Base-by-base conservation (phyloP, 2,888 invertebrate genomes). In the Phyllotreta cruciferae region DNA sequence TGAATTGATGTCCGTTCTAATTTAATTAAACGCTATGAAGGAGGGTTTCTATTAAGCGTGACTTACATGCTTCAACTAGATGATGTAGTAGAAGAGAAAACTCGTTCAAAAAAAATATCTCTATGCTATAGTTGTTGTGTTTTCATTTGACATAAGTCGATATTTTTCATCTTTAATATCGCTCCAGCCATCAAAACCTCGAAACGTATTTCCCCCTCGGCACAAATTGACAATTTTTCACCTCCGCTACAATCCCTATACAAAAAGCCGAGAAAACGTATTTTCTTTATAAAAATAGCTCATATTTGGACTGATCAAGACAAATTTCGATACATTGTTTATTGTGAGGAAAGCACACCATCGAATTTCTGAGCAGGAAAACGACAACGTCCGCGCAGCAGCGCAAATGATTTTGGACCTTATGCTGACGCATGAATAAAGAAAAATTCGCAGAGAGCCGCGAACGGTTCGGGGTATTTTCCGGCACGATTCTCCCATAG, bases 291-390 rank as follows among this genome's bases (percentile, higher is more conserved):
- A 75, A 76, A 76, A 76, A 76, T 74, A 74, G 74, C 74, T 74
- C 72, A 75, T 74, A 74, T 73, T 71, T 70, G 63, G 64, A 24
- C 74, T 78, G 79, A 79, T 78, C 78, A 79, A 79, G 78, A 79
- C 76, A 78, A 78, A 79, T 79, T 75, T 75, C 78, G 74, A 78
- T 79, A 78, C 77, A 78, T 78, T 78, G 78, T 78, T 78, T 79
- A 78, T 77, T 74, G 75, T 71, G 73, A 69, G 73, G 66, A 72
- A 61, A 70, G 44, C 45, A 57, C 55, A 39, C n/a, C 14, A 47
- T 39, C 9, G 38, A 10, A n/a, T 7, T 49, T 9, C 13, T 6
- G 5, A 11, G 9, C 11, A 5, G 24, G 8, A 38, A 60, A 39
- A 36, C 24, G 6, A 49, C 49, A 38, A 49, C 34, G 38, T 39